Percentiles rank a stretch among this genome's conserved stretches.
Evolutionary conservation across 2,888 invertebrate species (phyloP).

Genomic region (Platycnemis pennipes): DNA sequence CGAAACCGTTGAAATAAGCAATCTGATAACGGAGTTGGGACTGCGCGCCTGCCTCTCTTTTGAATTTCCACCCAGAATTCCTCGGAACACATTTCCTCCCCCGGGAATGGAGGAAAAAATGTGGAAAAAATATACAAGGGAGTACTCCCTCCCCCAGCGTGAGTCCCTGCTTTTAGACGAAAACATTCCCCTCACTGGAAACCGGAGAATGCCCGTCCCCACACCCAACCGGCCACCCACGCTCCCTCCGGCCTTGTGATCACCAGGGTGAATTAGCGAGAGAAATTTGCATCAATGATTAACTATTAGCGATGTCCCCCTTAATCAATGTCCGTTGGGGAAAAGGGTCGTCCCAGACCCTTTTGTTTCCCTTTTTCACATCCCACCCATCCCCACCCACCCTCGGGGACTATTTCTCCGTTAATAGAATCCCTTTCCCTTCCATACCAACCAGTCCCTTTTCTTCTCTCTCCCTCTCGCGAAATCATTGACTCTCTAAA

Average conservation of each 20-base stretch:
- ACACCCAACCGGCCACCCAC: neutral
- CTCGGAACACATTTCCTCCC: neutral
- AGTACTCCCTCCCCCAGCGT: neutral
- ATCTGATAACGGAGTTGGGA: neutral
- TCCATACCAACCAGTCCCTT: neutral
- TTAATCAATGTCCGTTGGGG: conserved; percentile 28
- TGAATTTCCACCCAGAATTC: neutral
- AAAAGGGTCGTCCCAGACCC: conserved; percentile 4
- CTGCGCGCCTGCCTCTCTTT: neutral
- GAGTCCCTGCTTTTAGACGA: neutral
- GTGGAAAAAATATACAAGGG: neutral
- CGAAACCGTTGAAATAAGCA: conserved; percentile 14
- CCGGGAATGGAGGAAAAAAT: neutral
- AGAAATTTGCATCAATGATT: conserved; percentile 56
- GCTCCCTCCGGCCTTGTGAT: neutral
- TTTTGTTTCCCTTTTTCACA: conserved; percentile 7
- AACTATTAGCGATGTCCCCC: conserved; percentile 45
- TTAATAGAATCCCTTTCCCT: conserved; percentile 69
- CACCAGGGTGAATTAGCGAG: conserved; percentile 41
- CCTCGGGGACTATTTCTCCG: neutral
- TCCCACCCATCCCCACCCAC: neutral
- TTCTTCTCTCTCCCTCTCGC: conserved; percentile 16
- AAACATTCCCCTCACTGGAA: neutral
- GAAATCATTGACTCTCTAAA: conserved; percentile 32
- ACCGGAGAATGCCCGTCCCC: neutral